Percentiles rank a stretch among this genome's conserved stretches.
Evolutionary conservation across 2,113 vertebrate species (phyloP).

Genomic region (human): DNA sequence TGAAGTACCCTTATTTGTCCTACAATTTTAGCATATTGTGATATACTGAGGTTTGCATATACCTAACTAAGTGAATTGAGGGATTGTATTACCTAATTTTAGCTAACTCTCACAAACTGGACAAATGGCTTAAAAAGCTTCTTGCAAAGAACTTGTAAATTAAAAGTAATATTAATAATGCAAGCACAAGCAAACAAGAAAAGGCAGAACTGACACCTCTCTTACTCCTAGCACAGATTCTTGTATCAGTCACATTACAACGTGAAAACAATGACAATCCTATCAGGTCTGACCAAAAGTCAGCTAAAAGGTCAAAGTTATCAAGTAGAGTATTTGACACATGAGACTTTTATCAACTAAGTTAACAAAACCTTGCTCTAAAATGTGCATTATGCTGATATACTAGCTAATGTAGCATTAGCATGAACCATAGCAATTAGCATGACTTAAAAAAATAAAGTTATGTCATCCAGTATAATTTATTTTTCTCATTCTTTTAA

Average conservation of each 20-base stretch:
- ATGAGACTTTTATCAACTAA: not conserved
- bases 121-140: not conserved
- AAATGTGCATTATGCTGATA: not conserved
- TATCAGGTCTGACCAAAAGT: not conserved
- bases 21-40: not conserved
- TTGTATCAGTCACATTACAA: not conserved
- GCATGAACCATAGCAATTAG: not conserved
- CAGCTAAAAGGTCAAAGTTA: not conserved
- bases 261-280: not conserved
- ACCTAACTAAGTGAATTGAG: not conserved
- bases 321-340: not conserved
- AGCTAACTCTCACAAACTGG: not conserved
- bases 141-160: not conserved
- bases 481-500: not conserved
- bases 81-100: not conserved
- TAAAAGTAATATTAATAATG: not conserved
- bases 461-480: not conserved
- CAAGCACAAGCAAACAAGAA: not conserved
- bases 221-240: not conserved
- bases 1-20: not conserved
- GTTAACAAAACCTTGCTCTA: not conserved
- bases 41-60: not conserved
- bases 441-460: not conserved
- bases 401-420: not conserved
- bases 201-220: not conserved